Evolutionary conservation across 1,140 invertebrate genomes (phyloP).

Genomic region (Trissolcus basalis): DNA sequence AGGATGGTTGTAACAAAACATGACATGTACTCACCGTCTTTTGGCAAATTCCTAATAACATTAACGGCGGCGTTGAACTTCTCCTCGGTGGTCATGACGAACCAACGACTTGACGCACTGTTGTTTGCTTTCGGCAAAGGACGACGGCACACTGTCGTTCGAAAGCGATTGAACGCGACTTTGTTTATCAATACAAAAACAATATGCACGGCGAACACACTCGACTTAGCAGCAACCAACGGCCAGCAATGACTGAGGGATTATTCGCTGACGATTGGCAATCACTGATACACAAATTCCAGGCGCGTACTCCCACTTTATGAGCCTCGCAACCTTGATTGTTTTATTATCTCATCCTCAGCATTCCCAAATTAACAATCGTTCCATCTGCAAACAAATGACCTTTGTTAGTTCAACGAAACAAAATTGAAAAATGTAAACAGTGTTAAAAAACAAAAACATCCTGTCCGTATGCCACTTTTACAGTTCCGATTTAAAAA

Average conservation of each 20-base stretch:
- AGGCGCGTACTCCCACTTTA: slow-evolving; percentile 3
- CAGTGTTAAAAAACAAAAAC: too few relatives aligned
- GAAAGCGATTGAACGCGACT: slow-evolving; percentile 5
- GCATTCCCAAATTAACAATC: too few relatives aligned
- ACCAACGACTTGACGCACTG: slow-evolving; percentile 40
- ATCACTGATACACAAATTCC: slow-evolving; percentile 42
- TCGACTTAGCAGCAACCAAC: slow-evolving; percentile 21
- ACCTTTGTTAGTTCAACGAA: too few relatives aligned
- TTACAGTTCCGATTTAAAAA: too few relatives aligned
- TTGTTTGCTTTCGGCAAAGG: slow-evolving; percentile 18
- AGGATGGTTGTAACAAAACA: too few relatives aligned
- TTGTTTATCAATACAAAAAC: slow-evolving; percentile 42
- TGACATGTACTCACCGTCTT: slow-evolving; percentile 83
- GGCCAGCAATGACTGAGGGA: slow-evolving; percentile 42
- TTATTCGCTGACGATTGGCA: slow-evolving; percentile 43
- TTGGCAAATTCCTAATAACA: slow-evolving; percentile 90
- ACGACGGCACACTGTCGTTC: slow-evolving; percentile 21
- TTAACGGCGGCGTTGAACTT: slow-evolving; percentile 92
- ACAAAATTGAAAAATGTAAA: too few relatives aligned
- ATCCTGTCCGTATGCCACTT: too few relatives aligned
- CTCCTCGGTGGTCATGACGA: slow-evolving; percentile 84
- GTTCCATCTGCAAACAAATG: too few relatives aligned
- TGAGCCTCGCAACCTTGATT: not conserved
- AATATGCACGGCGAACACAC: slow-evolving; percentile 5
- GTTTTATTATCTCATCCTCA: not conserved